phyloP scores from a whole-genome alignment of 2,888 invertebrate species.

The Stegophylla sp. region DNA sequence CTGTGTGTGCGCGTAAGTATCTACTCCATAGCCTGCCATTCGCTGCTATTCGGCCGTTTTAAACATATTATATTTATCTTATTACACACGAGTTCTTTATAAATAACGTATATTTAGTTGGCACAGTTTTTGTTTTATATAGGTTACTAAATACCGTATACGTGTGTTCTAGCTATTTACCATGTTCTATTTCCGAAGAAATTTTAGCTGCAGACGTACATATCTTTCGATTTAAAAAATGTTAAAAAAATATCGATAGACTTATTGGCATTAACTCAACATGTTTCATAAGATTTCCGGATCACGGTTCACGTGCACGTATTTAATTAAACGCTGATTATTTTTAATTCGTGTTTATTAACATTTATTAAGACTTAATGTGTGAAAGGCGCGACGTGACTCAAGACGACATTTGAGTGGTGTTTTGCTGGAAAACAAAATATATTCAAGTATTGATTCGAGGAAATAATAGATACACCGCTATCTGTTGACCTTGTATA shows the following conservation, averaged over 20 bases:
- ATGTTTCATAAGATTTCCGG: background rate
- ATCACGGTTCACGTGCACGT: no score
- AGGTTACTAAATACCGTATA: background rate
- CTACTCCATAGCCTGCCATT: no score
- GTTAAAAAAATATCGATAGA: background rate
- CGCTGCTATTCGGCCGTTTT: no score
- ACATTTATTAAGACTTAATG: no score
- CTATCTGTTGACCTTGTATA: slow-evolving; percentile 8
- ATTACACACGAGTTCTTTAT: no score
- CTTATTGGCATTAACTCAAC: background rate
- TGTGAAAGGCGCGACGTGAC: background rate
- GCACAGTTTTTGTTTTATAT: background rate
- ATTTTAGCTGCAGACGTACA: background rate
- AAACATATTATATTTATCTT: no score
- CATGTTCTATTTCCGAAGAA: background rate
- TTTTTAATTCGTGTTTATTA: background rate
- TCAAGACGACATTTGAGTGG: background rate
- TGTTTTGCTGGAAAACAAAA: background rate
- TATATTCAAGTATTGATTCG: slow-evolving; percentile 13
- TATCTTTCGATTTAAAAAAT: background rate
- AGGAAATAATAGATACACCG: slow-evolving; percentile 12
- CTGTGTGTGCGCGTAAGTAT: background rate
- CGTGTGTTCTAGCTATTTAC: background rate
- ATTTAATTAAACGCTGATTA: background rate
- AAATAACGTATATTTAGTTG: no score